Evolutionary conservation across 2,888 invertebrate genomes (phyloP), one percentile per base, ranked within the genome.

Genomic region (Morpho deidamia): DNA sequence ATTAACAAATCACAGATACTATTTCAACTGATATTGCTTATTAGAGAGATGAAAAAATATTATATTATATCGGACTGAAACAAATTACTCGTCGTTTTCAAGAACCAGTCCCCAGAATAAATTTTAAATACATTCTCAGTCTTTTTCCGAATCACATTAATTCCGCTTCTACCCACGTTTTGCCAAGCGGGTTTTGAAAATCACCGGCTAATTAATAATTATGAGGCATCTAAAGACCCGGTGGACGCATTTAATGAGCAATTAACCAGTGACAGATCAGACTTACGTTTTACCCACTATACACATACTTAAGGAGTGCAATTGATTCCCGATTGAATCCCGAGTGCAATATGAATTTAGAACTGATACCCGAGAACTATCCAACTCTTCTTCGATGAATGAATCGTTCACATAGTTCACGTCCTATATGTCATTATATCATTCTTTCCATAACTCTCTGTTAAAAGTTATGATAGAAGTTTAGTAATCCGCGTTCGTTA

Each of bases 131-230:
- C 76, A 75, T 69, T 56, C 35, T 56, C 51, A 70, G 62, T 66
- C 61, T 62, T 62, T 64, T 66, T 56, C 56, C 56, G 68, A 72
- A 75, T 76, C 60, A 66, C 61, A 72, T 76, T 72, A 73, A 71
- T 67, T 69, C 62, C 58, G 44, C 50, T 23, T 32, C 37, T 50
- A 33, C 55, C 52, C 59, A 55, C 62, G 63, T 52, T 52, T 69
- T 69, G 67, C 56, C 55, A 56, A 60, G 23, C 63, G 62, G 64
- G 68, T 74, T 78, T 66, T 64, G 56, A 67, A 72, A 74, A 76
- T 74, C 64, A 61, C 68, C 63, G 64, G 67, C 68, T 69, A 76
- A 77, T 84, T 81, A 81, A 79, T 80, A 67, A 82, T 83, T 79
- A 83, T 75, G 69, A 78, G 68, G 77, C 80, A 80, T 75, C 81